A percentile compares a stretch with the other conserved stretches of the same genome.
Conservation (phyloP, 2,113 vertebrate genomes). For the Erythrocercus mccallii region DNA sequence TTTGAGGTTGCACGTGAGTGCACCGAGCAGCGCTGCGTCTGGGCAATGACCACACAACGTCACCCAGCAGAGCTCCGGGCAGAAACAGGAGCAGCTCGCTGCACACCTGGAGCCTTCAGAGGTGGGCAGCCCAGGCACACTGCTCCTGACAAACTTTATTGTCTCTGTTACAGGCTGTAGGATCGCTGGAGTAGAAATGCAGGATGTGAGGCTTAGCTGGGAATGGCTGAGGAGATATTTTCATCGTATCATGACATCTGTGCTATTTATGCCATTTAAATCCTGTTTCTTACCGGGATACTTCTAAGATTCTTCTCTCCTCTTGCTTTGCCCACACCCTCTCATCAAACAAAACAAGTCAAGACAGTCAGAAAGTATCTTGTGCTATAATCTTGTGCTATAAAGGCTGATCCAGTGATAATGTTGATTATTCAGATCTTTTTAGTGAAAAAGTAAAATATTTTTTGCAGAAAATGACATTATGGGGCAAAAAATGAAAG, state of each 20-base stretch:
- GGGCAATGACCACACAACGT: not conserved
- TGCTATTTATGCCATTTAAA: not conserved
- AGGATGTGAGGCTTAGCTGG: not conserved
- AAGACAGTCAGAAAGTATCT: not conserved
- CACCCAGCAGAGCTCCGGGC: conserved; percentile 48
- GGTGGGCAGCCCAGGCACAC: not conserved
- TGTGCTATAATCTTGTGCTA: not conserved
- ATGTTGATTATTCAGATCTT: not conserved
- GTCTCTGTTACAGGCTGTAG: not conserved
- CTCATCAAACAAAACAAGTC: fast-evolving
- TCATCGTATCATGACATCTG: not conserved
- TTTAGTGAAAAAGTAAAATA: not conserved
- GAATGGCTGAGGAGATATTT: not conserved
- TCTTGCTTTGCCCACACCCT: not conserved
- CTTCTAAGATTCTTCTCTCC: not conserved
- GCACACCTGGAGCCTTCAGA: not conserved
- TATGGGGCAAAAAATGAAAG: conserved; percentile 43
- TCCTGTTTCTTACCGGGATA: not conserved
- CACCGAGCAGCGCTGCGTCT: not conserved
- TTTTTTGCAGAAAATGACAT: not conserved
- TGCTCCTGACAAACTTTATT: not conserved
- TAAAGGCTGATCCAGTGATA: not conserved
- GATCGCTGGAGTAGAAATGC: conserved; percentile 41
- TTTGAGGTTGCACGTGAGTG: conserved; percentile 57
- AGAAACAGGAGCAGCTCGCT: not conserved